phyloP scores from a whole-genome alignment of 2,888 invertebrate genomes.

The Agrenia bidenticulata region DNA sequence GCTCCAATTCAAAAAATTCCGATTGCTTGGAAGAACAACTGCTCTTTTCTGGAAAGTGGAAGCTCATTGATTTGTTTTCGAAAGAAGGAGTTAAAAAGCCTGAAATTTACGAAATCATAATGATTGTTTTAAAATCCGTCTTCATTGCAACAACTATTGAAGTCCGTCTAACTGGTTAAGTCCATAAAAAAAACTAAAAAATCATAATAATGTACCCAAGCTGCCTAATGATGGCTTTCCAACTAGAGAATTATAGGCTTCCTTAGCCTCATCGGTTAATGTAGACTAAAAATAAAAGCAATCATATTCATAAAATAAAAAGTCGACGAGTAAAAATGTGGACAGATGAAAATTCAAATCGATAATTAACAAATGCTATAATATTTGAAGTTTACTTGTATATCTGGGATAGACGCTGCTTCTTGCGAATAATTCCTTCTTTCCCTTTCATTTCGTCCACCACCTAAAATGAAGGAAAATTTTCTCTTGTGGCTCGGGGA shows the following conservation, averaged over 20 bases:
- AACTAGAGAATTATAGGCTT: slow-evolving; percentile 89
- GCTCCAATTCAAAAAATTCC: slow-evolving; percentile 46
- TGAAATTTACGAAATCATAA: background rate
- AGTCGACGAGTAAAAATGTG: slow-evolving; percentile 33
- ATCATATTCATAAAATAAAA: slow-evolving; percentile 36
- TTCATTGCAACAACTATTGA: too few relatives aligned
- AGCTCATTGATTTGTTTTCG: slow-evolving; percentile 51
- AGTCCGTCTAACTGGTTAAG: background rate
- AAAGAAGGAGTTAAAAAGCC: slow-evolving; percentile 53
- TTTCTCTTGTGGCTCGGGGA: slow-evolving; percentile 71
- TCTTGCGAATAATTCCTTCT: slow-evolving; percentile 88
- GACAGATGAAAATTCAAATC: slow-evolving; percentile 32
- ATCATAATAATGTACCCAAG: slow-evolving; percentile 46
- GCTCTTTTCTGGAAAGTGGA: slow-evolving; percentile 53
- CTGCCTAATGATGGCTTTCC: slow-evolving; percentile 64
- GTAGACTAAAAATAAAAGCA: slow-evolving; percentile 65
- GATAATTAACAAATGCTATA: slow-evolving; percentile 25
- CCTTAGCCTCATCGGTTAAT: slow-evolving; percentile 83
- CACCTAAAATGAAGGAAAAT: slow-evolving; percentile 72
- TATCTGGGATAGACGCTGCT: slow-evolving; percentile 78
- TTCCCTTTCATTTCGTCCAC: slow-evolving; percentile 63
- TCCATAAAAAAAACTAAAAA: slow-evolving; percentile 19
- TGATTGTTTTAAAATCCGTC: background rate
- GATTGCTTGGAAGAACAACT: slow-evolving; percentile 49
- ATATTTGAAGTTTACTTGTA: slow-evolving; percentile 66